phyloP scores from a whole-genome alignment of 1,140 invertebrate species.

The Trichoplusia ni region DNA sequence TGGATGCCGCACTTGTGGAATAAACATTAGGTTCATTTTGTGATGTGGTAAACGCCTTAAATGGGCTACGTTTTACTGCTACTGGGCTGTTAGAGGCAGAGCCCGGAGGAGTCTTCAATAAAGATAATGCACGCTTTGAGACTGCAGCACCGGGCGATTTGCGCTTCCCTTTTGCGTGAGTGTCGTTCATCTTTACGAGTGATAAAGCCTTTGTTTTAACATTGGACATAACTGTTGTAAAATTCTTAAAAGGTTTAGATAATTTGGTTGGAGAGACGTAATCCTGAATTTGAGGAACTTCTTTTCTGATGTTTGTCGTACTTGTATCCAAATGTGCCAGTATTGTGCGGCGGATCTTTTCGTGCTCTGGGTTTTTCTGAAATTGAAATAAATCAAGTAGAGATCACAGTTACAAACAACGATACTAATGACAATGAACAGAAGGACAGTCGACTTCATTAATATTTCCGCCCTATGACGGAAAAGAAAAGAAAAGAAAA shows the following conservation, averaged over 20 bases:
- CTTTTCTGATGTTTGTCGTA: conserved; percentile 50
- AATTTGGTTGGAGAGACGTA: conserved; percentile 53
- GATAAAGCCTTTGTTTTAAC: conserved; percentile 82
- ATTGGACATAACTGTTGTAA: conserved; percentile 73
- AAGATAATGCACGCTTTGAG: conserved; percentile 53
- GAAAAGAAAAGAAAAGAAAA: too few relatives aligned
- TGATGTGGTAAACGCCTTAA: background rate
- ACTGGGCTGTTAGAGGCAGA: conserved; percentile 53
- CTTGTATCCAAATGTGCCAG: conserved; percentile 77
- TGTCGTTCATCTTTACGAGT: conserved; percentile 76
- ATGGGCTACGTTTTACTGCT: conserved; percentile 14
- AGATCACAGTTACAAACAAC: too few relatives aligned
- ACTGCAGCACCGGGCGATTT: conserved; percentile 51
- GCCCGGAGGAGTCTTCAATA: conserved; percentile 66
- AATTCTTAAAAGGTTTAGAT: conserved; percentile 57
- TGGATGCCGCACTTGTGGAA: background rate
- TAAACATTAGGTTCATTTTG: conserved; percentile 4
- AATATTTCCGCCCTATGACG: too few relatives aligned
- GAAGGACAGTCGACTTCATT: too few relatives aligned
- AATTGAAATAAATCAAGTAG: too few relatives aligned
- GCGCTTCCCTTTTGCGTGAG: conserved; percentile 39
- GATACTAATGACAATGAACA: too few relatives aligned
- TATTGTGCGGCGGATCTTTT: conserved; percentile 78
- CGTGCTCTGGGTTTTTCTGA: conserved; percentile 79
- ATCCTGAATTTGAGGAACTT: conserved; percentile 33